Percentiles rank a stretch among this genome's conserved stretches.
These are phyloP conservation scores for Equus quagga DNA, from an alignment of 2,113 vertebrate genomes.

Conservation along the genomic window DNA sequence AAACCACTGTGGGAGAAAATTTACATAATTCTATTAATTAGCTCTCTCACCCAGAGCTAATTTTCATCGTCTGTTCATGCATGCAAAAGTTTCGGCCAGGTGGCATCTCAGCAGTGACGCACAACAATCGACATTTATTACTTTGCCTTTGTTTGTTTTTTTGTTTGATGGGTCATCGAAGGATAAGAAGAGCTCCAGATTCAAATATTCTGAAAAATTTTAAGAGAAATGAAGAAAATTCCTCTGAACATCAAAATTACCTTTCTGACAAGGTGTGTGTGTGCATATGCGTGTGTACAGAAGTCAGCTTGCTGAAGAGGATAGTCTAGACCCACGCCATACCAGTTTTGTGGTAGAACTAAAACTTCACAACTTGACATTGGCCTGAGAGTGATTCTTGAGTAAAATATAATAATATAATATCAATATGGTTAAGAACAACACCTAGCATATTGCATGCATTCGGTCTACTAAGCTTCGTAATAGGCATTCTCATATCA, in stretches of 20 bases:
- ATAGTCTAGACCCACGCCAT: neutral
- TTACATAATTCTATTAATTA: too few relatives aligned
- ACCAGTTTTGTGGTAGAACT: neutral
- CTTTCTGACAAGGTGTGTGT: neutral
- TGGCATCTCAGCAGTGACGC: neutral
- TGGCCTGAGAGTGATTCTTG: neutral
- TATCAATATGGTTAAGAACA: neutral
- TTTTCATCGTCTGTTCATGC: neutral
- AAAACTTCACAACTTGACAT: neutral
- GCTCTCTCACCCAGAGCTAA: neutral
- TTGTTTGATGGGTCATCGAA: neutral
- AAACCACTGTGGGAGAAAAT: neutral
- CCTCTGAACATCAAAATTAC: neutral
- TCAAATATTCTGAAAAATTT: neutral
- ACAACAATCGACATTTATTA: neutral
- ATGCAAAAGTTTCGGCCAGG: neutral
- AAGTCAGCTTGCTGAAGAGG: neutral
- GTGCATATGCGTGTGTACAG: fast-evolving
- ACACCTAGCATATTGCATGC: neutral
- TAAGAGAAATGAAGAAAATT: neutral
- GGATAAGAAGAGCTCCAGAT: neutral
- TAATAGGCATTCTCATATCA: neutral
- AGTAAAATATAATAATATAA: neutral
- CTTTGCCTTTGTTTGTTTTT: neutral
- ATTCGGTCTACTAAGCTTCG: neutral